A percentile compares a stretch with the other conserved stretches of the same genome.
Evolutionary conservation across 92 coral and sea anemone species (phyloP).

Genomic region (Isaurus tuberculatus): DNA sequence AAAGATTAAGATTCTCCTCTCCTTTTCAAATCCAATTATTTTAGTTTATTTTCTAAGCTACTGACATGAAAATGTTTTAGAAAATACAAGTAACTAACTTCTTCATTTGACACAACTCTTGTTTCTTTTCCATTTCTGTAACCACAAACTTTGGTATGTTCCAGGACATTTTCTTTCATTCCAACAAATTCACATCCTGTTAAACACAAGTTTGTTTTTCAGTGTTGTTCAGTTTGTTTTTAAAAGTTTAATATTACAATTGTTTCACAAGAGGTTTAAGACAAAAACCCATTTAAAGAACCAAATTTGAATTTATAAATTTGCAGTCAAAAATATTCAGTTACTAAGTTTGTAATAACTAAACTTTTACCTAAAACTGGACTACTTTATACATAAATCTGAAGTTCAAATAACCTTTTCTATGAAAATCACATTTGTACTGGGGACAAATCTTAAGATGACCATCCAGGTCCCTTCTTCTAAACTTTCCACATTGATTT

Average conservation of each 20-base stretch:
- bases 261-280: too few relatives aligned
- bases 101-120: slow-evolving; percentile 16
- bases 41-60: too few relatives aligned
- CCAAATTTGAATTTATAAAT: too few relatives aligned
- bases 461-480: slow-evolving; percentile 80
- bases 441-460: slow-evolving; percentile 84
- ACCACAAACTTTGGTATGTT: slow-evolving; percentile 71
- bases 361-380: too few relatives aligned
- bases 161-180: slow-evolving; percentile 74
- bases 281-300: too few relatives aligned
- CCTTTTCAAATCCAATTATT: too few relatives aligned
- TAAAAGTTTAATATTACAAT: too few relatives aligned
- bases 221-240: too few relatives aligned
- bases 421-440: slow-evolving; percentile 83
- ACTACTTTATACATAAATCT: too few relatives aligned
- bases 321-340: too few relatives aligned
- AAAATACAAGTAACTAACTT: slow-evolving; percentile 5
- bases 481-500: slow-evolving; percentile 96
- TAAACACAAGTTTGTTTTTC: slow-evolving; percentile 2
- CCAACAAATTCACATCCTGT: slow-evolving; percentile 94
- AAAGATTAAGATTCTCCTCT: too few relatives aligned
- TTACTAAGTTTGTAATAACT: too few relatives aligned
- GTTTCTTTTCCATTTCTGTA: slow-evolving; percentile 62
- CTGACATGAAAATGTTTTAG: not conserved
- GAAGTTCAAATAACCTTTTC: slow-evolving; percentile 87